phyloP scores from a whole-genome alignment of 2,888 invertebrate genomes.

The Sminthurides aquaticus region DNA sequence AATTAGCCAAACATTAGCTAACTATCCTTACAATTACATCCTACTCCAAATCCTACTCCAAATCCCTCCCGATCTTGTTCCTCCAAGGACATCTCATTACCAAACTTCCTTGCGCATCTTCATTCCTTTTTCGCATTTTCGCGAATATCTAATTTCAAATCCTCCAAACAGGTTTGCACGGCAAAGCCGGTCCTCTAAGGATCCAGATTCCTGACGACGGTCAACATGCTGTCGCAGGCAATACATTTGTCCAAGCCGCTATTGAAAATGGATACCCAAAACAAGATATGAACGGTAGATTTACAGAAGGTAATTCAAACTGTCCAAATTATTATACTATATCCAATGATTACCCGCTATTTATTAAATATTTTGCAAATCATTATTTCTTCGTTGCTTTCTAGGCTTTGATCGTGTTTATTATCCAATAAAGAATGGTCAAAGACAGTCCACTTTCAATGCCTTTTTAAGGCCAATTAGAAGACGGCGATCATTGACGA shows the following conservation, averaged over 20 bases:
- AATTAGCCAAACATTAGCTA: too few species aligned
- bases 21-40: too few species aligned
- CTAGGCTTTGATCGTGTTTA: slow-evolving; percentile 30
- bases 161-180: slow-evolving; percentile 9
- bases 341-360: background rate
- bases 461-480: slow-evolving; percentile 30
- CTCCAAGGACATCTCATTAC: too few species aligned
- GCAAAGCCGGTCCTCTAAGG: slow-evolving; percentile 13
- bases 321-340: slow-evolving; percentile 1
- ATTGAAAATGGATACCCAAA: slow-evolving; percentile 35
- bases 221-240: slow-evolving; percentile 9
- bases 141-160: too few species aligned
- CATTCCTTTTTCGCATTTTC: too few species aligned
- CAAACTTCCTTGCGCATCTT: too few species aligned
- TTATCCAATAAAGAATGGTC: slow-evolving; percentile 28
- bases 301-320: slow-evolving; percentile 23
- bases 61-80: too few species aligned
- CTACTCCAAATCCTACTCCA: too few species aligned
- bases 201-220: slow-evolving; percentile 10
- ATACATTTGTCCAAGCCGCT: slow-evolving; percentile 32
- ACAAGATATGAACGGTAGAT: slow-evolving; percentile 32
- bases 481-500: slow-evolving; percentile 24
- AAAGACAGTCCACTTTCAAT: slow-evolving; percentile 31
- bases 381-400: too few species aligned
- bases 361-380: too few species aligned